Evolutionary conservation across 2,113 vertebrate genomes (phyloP).

Genomic region (Talpa occidentalis): DNA sequence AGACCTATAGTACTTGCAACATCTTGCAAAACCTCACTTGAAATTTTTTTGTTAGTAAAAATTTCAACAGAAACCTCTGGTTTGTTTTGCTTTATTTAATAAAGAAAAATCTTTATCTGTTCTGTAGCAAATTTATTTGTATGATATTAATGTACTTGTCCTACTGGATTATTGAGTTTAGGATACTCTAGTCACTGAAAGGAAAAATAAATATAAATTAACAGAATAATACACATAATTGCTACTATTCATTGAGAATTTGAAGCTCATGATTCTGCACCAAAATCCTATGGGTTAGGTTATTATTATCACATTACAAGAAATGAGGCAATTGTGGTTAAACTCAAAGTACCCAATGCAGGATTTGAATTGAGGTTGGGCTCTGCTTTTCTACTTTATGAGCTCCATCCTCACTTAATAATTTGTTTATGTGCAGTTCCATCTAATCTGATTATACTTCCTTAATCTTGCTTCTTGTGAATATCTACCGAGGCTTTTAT

Average conservation of each 20-base stretch:
- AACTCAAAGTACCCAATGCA: not conserved
- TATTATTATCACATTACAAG: not conserved
- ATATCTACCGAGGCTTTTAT: not conserved
- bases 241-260: not conserved
- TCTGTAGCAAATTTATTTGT: not conserved
- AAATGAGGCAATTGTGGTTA: not conserved
- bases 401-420: not conserved
- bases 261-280: not conserved
- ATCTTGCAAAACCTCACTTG: not conserved
- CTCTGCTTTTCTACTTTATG: not conserved
- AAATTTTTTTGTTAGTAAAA: not conserved
- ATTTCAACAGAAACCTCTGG: constrained; percentile 18
- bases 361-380: not conserved
- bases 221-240: not conserved
- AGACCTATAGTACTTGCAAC: not conserved
- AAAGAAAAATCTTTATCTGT: not conserved
- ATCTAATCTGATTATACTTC: not conserved
- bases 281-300: not conserved
- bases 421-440: not conserved
- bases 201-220: not conserved
- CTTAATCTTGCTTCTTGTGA: not conserved
- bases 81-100: not conserved
- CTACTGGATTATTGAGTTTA: not conserved
- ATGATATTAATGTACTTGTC: not conserved
- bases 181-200: not conserved